Conservation (phyloP, 2,797 vertebrate species). For the Pteropus rufus region DNA sequence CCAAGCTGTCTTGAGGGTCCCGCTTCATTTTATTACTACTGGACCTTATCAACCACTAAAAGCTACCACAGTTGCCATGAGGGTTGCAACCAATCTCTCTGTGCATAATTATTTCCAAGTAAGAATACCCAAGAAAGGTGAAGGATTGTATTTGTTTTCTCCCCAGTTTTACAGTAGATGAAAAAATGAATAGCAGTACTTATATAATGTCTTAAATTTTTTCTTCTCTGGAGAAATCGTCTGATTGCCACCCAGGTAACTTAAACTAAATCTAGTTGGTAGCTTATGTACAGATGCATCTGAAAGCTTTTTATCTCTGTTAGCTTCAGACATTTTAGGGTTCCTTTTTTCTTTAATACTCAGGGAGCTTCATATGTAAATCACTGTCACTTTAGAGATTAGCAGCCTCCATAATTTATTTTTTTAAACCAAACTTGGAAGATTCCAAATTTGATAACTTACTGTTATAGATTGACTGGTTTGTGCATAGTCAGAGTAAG, state of each 20-base stretch:
- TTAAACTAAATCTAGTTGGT: slow-evolving; percentile 72
- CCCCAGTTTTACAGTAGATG: slow-evolving; percentile 68
- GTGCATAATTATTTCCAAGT: slow-evolving; percentile 72
- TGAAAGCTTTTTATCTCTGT: slow-evolving; percentile 62
- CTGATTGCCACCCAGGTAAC: slow-evolving; percentile 75
- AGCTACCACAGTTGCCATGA: slow-evolving; percentile 67
- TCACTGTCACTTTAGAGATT: slow-evolving; percentile 22
- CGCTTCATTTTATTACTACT: slow-evolving; percentile 78
- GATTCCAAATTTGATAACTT: background rate
- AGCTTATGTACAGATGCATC: slow-evolving; percentile 28
- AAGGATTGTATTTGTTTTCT: slow-evolving; percentile 59
- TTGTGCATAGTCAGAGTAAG: background rate
- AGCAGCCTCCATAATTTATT: slow-evolving; percentile 19
- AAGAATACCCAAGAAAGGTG: slow-evolving; percentile 59
- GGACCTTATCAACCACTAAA: slow-evolving; percentile 78
- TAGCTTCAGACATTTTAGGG: slow-evolving; percentile 57
- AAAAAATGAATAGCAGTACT: slow-evolving; percentile 70
- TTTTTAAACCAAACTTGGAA: slow-evolving; percentile 1
- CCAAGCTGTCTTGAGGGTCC: slow-evolving; percentile 78
- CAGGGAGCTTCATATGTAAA: slow-evolving; percentile 28
- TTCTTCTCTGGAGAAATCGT: slow-evolving; percentile 67
- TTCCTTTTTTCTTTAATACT: slow-evolving; percentile 58
- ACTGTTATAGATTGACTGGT: background rate
- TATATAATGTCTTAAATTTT: slow-evolving; percentile 76
- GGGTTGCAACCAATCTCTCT: slow-evolving; percentile 71